Percentiles rank a stretch among this genome's conserved stretches.
phyloP scores from a whole-genome alignment of 2,113 vertebrate genomes.

The Ptilorrhoa leucosticta region DNA sequence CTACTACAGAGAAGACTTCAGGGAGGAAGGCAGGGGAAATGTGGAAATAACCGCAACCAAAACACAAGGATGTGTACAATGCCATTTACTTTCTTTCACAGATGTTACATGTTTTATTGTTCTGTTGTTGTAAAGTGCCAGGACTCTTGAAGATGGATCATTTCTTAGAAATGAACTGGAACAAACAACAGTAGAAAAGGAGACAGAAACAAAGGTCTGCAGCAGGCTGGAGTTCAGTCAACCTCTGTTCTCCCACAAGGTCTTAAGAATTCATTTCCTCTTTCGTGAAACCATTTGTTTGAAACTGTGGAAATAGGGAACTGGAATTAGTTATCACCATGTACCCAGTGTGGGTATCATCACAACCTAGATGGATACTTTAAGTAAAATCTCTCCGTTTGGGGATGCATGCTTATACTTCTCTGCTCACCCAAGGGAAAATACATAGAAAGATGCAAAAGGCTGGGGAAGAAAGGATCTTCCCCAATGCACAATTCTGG shows the following conservation, averaged over 20 bases:
- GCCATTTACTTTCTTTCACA: constrained; percentile 16
- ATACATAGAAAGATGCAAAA: neutral
- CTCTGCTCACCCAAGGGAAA: neutral
- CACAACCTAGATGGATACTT: neutral
- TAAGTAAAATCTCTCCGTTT: neutral
- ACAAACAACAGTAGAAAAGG: neutral
- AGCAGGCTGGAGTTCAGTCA: constrained; percentile 74
- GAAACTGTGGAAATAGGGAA: constrained; percentile 81
- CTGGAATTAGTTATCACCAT: neutral
- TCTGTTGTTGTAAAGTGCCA: constrained; percentile 41
- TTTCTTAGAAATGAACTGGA: constrained; percentile 70
- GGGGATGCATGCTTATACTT: neutral
- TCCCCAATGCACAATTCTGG: neutral
- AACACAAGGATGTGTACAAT: neutral
- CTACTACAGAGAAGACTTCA: neutral
- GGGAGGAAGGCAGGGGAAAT: neutral
- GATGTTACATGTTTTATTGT: neutral
- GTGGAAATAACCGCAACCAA: neutral
- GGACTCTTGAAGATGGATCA: constrained; percentile 38
- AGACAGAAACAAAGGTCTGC: neutral
- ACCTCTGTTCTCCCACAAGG: constrained; percentile 93
- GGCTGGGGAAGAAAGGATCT: neutral
- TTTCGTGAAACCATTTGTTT: constrained; percentile 98
- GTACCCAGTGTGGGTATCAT: neutral
- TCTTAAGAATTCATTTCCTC: constrained; percentile 95